Evolutionary conservation across 2,797 vertebrate genomes (phyloP), one percentile per base, ranked within the genome.

Genomic region (Macroramphosus scolopax): DNA sequence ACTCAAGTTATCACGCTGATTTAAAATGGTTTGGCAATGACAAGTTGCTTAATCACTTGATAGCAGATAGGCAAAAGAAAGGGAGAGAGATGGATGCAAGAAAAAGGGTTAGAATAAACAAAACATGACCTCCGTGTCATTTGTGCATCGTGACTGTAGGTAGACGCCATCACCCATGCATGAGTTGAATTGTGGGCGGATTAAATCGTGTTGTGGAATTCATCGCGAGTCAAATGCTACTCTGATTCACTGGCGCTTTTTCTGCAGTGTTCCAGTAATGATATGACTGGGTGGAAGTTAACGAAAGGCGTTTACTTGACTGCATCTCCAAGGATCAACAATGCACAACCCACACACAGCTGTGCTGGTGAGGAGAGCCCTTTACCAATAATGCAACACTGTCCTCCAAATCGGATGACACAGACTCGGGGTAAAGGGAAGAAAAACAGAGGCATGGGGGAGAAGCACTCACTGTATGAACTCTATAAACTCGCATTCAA

Each of bases 291-390:
- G 46, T 39, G 3, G 52, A 69, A 72, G 56, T 76, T 72, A 37
- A 28, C n/a, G n/a, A n/a, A n/a, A n/a, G n/a, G n/a, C n/a, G n/a
- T n/a, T n/a, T 2, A 50, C 47, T 67, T 28, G n/a, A 30, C 56
- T 36, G 57, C 47, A 11, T 72, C 58, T 75, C 60, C 0, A 17
- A 71, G 37, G 48, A 72, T 56, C 49, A 45, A 8, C 64, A 9
- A 42, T 15, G 30, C 25, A 46, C 65, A 47, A 33, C 80, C 81
- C 79, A 84, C 80, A 55, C 71, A 51, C 69, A 63, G 46, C 65
- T 74, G 68, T 55, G 60, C 40, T 57, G 66, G 72, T 48, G 61
- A 65, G 74, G 71, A 78, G 47, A 70, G 32, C 51, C 75, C 62
- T 63, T 37, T 17, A 34, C 66, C 56, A 55, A 63, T 50, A 63